Conservation (phyloP, 2,888 invertebrate species). For the Salticus scenicus region DNA sequence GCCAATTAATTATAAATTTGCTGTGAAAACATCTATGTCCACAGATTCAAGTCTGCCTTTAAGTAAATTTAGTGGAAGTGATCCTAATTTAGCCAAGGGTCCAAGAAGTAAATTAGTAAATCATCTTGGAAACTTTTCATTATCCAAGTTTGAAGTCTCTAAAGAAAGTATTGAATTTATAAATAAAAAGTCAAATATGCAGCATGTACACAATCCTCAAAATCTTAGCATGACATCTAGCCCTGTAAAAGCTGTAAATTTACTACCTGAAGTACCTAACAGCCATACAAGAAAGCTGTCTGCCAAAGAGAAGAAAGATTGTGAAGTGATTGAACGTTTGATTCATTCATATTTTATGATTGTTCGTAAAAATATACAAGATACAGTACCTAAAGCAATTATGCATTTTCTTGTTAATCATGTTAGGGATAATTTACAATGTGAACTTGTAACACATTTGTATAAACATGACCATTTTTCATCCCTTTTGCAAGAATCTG, state of each 20-base stretch:
- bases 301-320: constrained; percentile 94
- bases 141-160: constrained; percentile 71
- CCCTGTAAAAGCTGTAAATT: constrained; percentile 91
- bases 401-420: constrained; percentile 99
- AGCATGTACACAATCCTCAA: background rate
- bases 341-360: constrained; percentile 99
- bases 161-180: constrained; percentile 74
- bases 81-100: constrained; percentile 68
- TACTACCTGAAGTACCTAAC: constrained; percentile 89
- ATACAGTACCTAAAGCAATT: constrained; percentile 98
- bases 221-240: constrained; percentile 73
- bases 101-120: constrained; percentile 34
- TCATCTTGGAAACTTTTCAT: constrained; percentile 65
- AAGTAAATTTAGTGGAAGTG: constrained; percentile 71
- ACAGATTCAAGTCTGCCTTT: constrained; percentile 65
- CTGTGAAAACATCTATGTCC: constrained; percentile 25
- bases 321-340: constrained; percentile 96
- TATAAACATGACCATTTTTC: constrained; percentile 97
- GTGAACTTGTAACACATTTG: constrained; percentile 97
- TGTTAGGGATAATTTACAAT: constrained; percentile 98
- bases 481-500: constrained; percentile 94
- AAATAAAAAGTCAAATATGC: constrained; percentile 70
- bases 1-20: constrained; percentile 52
- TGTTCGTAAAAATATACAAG: constrained; percentile 98
- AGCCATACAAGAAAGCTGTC: constrained; percentile 83